Percentiles rank a stretch among this genome's conserved stretches.
Evolutionary conservation across 1,140 invertebrate species (phyloP).

Genomic region (Bombus confusus): DNA sequence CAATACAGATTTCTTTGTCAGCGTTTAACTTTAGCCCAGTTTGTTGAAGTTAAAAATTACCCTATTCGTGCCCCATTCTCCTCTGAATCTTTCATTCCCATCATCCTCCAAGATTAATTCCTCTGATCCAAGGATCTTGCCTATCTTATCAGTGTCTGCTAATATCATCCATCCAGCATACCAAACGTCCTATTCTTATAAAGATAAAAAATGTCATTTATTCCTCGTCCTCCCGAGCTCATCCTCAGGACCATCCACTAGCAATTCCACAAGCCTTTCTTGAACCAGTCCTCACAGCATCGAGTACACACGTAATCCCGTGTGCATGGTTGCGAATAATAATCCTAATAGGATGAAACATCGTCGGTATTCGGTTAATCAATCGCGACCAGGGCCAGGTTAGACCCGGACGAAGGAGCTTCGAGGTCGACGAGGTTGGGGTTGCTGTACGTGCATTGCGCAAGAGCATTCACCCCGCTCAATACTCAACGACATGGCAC

Average conservation of each 20-base stretch:
- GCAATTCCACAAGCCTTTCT: background rate
- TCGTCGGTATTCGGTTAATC: slow-evolving; percentile 59
- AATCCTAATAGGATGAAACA: slow-evolving; percentile 35
- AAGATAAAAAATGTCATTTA: background rate
- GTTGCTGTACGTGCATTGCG: slow-evolving; percentile 78
- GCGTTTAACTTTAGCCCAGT: no score
- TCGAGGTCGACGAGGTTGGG: slow-evolving; percentile 68
- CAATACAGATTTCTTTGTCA: no score
- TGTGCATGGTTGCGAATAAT: background rate
- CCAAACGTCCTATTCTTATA: background rate
- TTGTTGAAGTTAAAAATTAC: no score
- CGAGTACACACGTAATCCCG: no score
- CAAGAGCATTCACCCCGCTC: slow-evolving; percentile 82
- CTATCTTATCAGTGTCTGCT: background rate
- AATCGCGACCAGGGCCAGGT: slow-evolving; percentile 48
- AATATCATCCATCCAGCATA: no score
- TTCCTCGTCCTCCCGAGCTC: background rate
- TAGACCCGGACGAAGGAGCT: slow-evolving; percentile 59
- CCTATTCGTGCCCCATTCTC: no score
- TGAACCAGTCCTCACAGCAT: background rate
- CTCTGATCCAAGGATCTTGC: background rate
- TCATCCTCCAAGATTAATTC: background rate
- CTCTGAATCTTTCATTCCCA: background rate
- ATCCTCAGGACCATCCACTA: background rate
- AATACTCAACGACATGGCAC: slow-evolving; percentile 73